Conservation (phyloP, 2,797 vertebrate species). For the Hippopotamyrus pictus region DNA sequence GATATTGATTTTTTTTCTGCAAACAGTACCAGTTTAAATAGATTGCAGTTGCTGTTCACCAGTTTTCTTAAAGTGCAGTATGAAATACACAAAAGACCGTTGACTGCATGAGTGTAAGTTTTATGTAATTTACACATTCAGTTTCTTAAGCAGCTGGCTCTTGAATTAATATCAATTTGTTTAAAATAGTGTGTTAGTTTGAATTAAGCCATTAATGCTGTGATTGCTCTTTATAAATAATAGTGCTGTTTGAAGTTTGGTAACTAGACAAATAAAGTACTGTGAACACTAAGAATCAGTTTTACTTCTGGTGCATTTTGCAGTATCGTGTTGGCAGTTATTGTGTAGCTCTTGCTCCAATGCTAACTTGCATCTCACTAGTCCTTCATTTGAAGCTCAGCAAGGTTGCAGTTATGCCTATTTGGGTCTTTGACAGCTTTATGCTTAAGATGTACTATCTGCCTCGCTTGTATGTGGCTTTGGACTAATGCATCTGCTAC, state of each 20-base stretch:
- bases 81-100: background rate
- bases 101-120: background rate
- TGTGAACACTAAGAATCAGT: background rate
- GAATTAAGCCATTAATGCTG: background rate
- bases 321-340: background rate
- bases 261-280: background rate
- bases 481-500: background rate
- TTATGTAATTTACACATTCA: background rate
- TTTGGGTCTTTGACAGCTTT: background rate
- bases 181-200: background rate
- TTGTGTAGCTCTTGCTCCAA: background rate
- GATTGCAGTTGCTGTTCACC: background rate
- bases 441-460: background rate
- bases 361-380: background rate
- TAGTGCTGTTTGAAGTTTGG: background rate
- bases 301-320: background rate
- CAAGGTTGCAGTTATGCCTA: background rate
- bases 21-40: background rate
- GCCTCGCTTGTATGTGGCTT: background rate
- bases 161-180: background rate
- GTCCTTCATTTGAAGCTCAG: background rate
- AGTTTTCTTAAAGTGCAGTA: background rate
- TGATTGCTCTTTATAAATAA: background rate
- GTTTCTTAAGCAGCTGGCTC: background rate
- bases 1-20: background rate